Evolutionary conservation across 1,140 invertebrate species (phyloP), one percentile per base, ranked within the genome.

Genomic region (Medauroidea extradentata): DNA sequence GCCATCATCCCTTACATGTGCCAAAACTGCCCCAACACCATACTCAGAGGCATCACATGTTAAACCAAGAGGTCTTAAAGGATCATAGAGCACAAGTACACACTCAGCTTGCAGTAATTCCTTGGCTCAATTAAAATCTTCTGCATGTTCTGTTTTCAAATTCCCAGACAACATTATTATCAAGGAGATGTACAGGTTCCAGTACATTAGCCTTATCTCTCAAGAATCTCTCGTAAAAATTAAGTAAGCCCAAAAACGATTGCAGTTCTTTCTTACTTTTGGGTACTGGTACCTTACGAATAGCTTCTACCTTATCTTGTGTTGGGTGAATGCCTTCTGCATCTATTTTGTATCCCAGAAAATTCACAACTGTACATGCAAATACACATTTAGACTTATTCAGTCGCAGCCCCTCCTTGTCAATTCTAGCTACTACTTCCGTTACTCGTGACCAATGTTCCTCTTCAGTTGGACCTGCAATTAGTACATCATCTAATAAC

Each of bases 201-300:
- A 34, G 58, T 11, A 34, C 29, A 34, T 34, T 34, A 7, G 4
- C 29, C 29, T 34, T 34, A 11, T 34, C 11, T 34, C 29, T 11
- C 29, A 34, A 34, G 11, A 34, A 34, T 34, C 29, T 34, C 11
- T 69, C 63, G 54, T 74, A 75, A 56, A 74, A 74, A 57, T 71
- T 73, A 13, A 71, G 65, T 18, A 75, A 54, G 3, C 70, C 73
- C 2, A 78, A 51, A 61, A 75, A 78, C 8, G 70, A 64, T 57
- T 71, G 64, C 46, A 76, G 49, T 53, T 74, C 53, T 21, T 64
- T 63, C 11, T 68, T 61, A 53, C 71, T 77, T 41, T 56, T 58
- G 23, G 75, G 77, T 21, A 29, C 42, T 1, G 74, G 71, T 24
- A 68, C 72, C 2, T 74, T 64, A 19, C 54, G 25, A 46, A 79